Percentiles rank a stretch among this genome's conserved stretches.
These are phyloP conservation scores for Yponomeuta cagnagella DNA, from an alignment of 2,888 invertebrate species.

Conservation along the genomic window DNA sequence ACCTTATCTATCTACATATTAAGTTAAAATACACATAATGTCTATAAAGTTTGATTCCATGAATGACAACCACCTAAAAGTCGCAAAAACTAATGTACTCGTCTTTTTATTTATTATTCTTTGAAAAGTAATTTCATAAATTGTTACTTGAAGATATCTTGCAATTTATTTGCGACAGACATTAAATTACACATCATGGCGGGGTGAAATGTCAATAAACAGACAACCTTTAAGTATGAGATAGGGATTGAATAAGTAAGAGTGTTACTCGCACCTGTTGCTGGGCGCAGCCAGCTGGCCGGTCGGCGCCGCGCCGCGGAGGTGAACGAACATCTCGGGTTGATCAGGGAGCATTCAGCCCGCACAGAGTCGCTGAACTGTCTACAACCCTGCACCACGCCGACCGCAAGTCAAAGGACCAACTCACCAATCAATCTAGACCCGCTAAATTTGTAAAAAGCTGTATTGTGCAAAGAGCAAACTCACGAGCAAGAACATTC, in stretches of 20 bases:
- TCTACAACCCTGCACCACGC: slow-evolving; percentile 9
- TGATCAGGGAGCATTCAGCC: slow-evolving; percentile 43
- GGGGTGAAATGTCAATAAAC: neutral
- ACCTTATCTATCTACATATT: neutral
- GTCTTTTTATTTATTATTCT: neutral
- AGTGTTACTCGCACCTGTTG: slow-evolving; percentile 10
- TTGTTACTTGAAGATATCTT: neutral
- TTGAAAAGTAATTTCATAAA: neutral
- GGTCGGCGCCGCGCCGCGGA: slow-evolving; percentile 29
- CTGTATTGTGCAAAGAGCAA: neutral
- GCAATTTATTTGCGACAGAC: neutral
- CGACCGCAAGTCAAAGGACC: slow-evolving; percentile 4
- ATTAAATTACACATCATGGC: neutral
- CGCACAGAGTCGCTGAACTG: slow-evolving; percentile 24
- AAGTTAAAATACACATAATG: neutral
- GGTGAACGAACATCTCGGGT: slow-evolving; percentile 51
- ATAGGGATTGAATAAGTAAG: neutral
- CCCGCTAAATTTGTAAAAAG: neutral
- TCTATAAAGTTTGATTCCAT: neutral
- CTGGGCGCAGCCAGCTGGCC: neutral
- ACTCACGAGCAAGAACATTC: neutral
- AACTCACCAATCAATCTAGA: neutral
- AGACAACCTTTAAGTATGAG: neutral
- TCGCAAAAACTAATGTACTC: neutral
- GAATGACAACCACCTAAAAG: neutral